phyloP scores from a whole-genome alignment of 2,797 vertebrate genomes.

The Poliocrania exsul region DNA sequence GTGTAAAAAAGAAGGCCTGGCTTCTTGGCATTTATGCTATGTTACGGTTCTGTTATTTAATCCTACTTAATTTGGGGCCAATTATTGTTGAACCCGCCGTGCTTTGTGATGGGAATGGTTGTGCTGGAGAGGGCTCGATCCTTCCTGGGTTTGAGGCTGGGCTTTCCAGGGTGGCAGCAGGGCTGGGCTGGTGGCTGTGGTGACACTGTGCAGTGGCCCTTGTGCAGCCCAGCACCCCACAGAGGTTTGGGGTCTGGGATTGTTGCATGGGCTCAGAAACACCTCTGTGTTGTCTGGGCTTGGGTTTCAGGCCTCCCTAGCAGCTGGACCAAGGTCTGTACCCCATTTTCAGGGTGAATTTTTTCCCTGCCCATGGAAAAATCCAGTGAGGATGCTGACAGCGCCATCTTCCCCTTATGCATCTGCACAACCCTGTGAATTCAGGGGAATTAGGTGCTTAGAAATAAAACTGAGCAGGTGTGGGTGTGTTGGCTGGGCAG shows the following conservation, averaged over 20 bases:
- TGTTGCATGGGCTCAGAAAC: fast-evolving
- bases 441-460: not conserved
- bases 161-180: fast-evolving
- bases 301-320: not conserved
- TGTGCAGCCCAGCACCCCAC: fast-evolving
- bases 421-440: fast-evolving
- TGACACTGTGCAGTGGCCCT: fast-evolving
- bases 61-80: constrained; percentile 61
- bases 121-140: not conserved
- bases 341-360: not conserved
- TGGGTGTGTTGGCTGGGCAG: not conserved
- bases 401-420: fast-evolving
- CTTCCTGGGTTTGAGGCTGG: not conserved
- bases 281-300: fast-evolving
- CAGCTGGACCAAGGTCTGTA: fast-evolving
- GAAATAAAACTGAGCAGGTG: not conserved
- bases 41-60: constrained; percentile 43
- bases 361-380: not conserved
- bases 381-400: not conserved
- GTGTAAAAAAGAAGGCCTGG: constrained; percentile 44
- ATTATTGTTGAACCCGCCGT: constrained; percentile 9
- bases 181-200: not conserved
- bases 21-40: not conserved
- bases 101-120: not conserved
- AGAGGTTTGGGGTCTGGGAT: not conserved